phyloP scores from a whole-genome alignment of 2,797 vertebrate genomes.

The Yasuhikotakia modesta region DNA sequence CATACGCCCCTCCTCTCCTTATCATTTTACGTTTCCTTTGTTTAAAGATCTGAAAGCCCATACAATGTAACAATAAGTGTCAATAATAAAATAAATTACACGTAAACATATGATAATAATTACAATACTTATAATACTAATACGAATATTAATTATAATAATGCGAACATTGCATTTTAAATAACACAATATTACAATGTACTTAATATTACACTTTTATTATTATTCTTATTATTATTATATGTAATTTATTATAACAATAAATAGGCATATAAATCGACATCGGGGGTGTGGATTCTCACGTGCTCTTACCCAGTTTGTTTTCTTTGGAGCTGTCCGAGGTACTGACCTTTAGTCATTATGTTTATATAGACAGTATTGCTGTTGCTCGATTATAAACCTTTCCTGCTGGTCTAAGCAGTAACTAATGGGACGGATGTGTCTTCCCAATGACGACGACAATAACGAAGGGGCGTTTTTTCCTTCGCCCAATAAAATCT shows the following conservation, averaged over 20 bases:
- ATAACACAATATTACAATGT: no score
- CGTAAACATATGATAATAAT: neutral
- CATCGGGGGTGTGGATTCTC: neutral
- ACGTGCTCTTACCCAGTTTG: neutral
- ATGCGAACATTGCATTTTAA: no score
- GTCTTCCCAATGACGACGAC: no score
- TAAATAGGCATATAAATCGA: no score
- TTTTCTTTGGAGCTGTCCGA: conserved; percentile 43
- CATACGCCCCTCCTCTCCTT: neutral
- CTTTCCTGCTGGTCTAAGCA: neutral
- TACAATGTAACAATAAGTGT: neutral
- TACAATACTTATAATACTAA: neutral
- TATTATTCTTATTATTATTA: no score
- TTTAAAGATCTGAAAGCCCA: neutral
- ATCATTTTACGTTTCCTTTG: neutral
- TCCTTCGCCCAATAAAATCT: conserved; percentile 36
- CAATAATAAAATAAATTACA: neutral
- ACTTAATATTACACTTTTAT: no score
- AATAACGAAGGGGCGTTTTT: conserved; percentile 52
- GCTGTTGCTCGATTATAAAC: neutral
- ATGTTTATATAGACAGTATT: neutral
- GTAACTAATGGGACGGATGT: neutral
- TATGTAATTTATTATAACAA: no score
- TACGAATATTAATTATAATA: no score
- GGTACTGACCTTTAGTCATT: conserved; percentile 40